Evolutionary conservation across 35 echinoderm and acorn worm genomes (phyloP).

Genomic region (Holothuria glaberrima): DNA sequence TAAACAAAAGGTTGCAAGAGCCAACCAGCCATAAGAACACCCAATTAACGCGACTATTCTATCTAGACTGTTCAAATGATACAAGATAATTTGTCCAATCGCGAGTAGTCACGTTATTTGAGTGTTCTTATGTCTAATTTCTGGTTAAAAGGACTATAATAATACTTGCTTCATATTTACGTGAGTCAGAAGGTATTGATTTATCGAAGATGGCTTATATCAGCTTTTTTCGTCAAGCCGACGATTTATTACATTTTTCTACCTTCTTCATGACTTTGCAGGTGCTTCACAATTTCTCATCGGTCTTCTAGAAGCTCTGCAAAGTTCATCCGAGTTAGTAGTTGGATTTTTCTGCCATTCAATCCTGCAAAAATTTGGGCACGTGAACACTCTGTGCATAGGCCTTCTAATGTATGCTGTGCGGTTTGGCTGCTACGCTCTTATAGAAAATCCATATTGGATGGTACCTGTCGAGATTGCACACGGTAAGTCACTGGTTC

Average conservation of each 20-base stretch:
- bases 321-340: slow-evolving; percentile 63
- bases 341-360: slow-evolving; percentile 59
- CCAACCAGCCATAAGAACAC: too few species aligned
- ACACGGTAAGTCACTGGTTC: slow-evolving; percentile 51
- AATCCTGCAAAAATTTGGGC: slow-evolving; percentile 59
- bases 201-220: too few species aligned
- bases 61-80: too few species aligned
- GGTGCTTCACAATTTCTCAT: slow-evolving; percentile 70
- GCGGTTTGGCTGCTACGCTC: slow-evolving; percentile 70
- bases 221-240: too few species aligned
- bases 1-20: too few species aligned
- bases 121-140: too few species aligned
- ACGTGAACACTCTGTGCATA: slow-evolving; percentile 47
- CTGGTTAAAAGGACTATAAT: too few species aligned
- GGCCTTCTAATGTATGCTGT: slow-evolving; percentile 67
- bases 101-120: too few species aligned
- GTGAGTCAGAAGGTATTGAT: too few species aligned
- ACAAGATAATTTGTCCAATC: too few species aligned
- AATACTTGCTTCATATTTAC: too few species aligned
- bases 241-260: background rate
- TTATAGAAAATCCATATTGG: slow-evolving; percentile 68
- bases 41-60: too few species aligned
- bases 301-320: slow-evolving; percentile 58
- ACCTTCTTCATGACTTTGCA: slow-evolving; percentile 5
- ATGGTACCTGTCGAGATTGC: slow-evolving; percentile 74